Evolutionary conservation across 2,888 invertebrate species (phyloP).

Genomic region (Neoascia interrupta): DNA sequence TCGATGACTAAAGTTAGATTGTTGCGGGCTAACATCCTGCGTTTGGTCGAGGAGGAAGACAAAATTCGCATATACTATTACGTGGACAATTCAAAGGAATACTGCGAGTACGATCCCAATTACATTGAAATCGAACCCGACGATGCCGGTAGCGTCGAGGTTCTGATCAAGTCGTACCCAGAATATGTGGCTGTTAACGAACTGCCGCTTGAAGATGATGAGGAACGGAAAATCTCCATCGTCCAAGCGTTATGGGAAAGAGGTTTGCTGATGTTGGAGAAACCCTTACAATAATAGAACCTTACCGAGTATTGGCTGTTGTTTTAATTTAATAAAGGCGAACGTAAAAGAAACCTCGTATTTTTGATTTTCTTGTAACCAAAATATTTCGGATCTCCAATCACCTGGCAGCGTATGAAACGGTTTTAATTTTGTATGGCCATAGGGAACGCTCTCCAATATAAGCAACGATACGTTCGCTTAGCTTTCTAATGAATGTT

Average conservation of each 20-base stretch:
- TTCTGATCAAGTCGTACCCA: conserved; percentile 88
- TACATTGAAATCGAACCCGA: conserved; percentile 87
- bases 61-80: conserved; percentile 87
- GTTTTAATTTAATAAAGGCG: no score
- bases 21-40: conserved; percentile 81
- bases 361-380: no score
- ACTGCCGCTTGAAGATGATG: conserved; percentile 84
- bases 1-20: conserved; percentile 83
- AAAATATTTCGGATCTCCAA: no score
- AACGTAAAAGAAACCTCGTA: no score
- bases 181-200: conserved; percentile 86
- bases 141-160: conserved; percentile 85
- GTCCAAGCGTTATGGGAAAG: conserved; percentile 90
- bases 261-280: conserved; percentile 87
- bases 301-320: no score
- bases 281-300: conserved; percentile 72
- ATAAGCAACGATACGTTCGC: no score
- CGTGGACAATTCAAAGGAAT: conserved; percentile 91
- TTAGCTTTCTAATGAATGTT: no score
- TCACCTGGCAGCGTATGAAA: no score
- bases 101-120: conserved; percentile 89
- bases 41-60: conserved; percentile 84
- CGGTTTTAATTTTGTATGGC: no score
- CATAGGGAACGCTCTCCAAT: no score
- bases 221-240: conserved; percentile 84